Evolutionary conservation across 2,888 invertebrate genomes (phyloP).

Genomic region (Quadroppia sp.): DNA sequence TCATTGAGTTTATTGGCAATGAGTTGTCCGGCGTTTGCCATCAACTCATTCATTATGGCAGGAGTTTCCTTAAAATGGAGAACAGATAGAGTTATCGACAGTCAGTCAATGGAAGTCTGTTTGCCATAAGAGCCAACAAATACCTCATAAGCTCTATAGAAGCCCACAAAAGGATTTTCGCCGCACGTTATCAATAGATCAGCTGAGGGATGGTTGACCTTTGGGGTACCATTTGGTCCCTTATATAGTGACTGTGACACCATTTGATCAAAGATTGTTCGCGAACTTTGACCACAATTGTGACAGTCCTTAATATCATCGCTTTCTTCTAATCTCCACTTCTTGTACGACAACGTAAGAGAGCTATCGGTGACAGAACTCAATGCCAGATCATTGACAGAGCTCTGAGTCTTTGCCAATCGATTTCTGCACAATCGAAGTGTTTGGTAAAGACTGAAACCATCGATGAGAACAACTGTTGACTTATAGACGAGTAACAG

Average conservation of each 20-base stretch:
- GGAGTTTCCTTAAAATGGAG: constrained; percentile 62
- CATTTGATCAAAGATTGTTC: constrained; percentile 80
- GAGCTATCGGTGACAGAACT: constrained; percentile 59
- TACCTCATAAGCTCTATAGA: constrained; percentile 78
- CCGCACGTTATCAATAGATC: constrained; percentile 73
- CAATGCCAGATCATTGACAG: background rate
- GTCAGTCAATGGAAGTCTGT: background rate
- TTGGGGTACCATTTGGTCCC: constrained; percentile 61
- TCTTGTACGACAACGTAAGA: constrained; percentile 67
- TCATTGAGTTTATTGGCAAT: too few relatives aligned
- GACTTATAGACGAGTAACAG: constrained; percentile 69
- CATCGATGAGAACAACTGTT: constrained; percentile 69
- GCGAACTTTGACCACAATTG: constrained; percentile 55
- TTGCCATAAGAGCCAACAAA: too few relatives aligned
- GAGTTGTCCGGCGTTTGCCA: too few relatives aligned
- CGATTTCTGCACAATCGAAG: constrained; percentile 72
- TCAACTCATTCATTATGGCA: constrained; percentile 81
- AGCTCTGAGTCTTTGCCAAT: constrained; percentile 59
- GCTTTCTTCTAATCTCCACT: constrained; percentile 74
- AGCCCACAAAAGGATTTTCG: constrained; percentile 75
- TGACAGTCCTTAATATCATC: constrained; percentile 71
- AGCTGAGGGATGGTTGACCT: constrained; percentile 68
- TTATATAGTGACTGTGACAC: constrained; percentile 69
- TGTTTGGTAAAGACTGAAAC: constrained; percentile 71
- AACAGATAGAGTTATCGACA: background rate